Evolutionary conservation across 2,888 invertebrate species (phyloP), one percentile per base, ranked within the genome.

Genomic region (Ceriagrion tenellum): DNA sequence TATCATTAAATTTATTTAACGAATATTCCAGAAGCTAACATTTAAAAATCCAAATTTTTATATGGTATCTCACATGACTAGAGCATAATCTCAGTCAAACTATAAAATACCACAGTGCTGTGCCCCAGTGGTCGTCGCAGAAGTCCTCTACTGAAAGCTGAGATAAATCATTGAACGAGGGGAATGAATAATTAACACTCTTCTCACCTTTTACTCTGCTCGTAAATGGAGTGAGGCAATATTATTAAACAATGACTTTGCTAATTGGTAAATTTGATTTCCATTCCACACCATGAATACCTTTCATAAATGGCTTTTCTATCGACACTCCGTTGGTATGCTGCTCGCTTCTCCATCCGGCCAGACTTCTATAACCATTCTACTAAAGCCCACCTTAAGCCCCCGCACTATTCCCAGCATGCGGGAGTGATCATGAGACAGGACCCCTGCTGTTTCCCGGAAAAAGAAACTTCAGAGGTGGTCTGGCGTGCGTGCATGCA

Each of bases 261-360:
- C 23, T 93, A 74, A 93, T 93, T 93, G 47, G 63, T 69, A 69
- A 74, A 93, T 40, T 20, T 93, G 18, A 13, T 93, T 74, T 55
- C n/a, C n/a, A n/a, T n/a, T n/a, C n/a, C n/a, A n/a, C n/a, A n/a
- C n/a, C 63, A 93, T 69, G 56, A 63, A 91, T 91, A 40, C 30
- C 40, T 69, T 26, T 63, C 47, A 13, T 63, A n/a, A 81, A 81
- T 81, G 1, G 30, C 26, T 35, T 81, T 35, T 16, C 35, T 30
- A 35, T 81, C 3, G 18, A 35, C 16, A 30, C 81, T 35, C 30
- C 0, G 3, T 81, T 1, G 81, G 81, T 35, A 69, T 81, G 12
- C 12, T 81, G 81, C 30, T 18, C 4, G 35, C 63, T 40, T 63
- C 20, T 4, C n/a, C n/a, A 30, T 30, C 56, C 59, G 30, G 26